Base-by-base conservation (phyloP, 2,113 vertebrate genomes). In the Dromaius novaehollandiae region DNA sequence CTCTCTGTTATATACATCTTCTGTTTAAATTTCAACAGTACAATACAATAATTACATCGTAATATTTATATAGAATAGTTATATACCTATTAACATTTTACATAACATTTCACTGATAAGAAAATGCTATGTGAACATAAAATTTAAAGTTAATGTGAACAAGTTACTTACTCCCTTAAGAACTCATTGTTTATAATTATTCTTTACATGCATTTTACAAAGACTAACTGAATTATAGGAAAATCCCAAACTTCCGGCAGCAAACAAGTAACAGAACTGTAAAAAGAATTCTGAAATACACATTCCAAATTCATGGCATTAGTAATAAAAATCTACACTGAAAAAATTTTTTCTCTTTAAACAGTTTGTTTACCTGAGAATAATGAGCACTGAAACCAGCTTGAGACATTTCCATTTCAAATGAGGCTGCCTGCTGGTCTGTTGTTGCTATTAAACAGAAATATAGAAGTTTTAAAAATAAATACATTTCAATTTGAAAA, bases 371-470 rank as follows among this genome's bases (percentile, higher is more conserved):
- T 98, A 99, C 99, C 98, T 98, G 98, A 56, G 99, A 98, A 53
- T 99, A 98, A 89, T 99, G 99, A 69, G 98, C 99, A 81, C 99
- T 99, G 93, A 99, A 99, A 38, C 99, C 99, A n/a, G 99, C 97
- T 93, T 99, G 99, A 80, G 99, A 99, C 99, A 99, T 99, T 97
- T 99, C 99, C 99, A 99, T 99, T 96, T 98, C 98, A 93, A 99
- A 99, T 11, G 99, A 99, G 7, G 99, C 98, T 9, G 99, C 99
- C 83, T 98, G 98, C 8, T 99, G 98, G 75, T 99, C 98, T 58
- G 97, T 98, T 34, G 99, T 99, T 83, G 99, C 99, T 99, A 64
- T 88, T 93, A 96, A 77, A 87, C 2, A 91, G 68, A 38, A 95
- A 91, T 56, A 16, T 16, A 77, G 64, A 36, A 34, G 15, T n/a